Percentiles rank a stretch among this genome's conserved stretches.
Conservation (phyloP, 1,140 invertebrate genomes). For the Drosophila rufa region DNA sequence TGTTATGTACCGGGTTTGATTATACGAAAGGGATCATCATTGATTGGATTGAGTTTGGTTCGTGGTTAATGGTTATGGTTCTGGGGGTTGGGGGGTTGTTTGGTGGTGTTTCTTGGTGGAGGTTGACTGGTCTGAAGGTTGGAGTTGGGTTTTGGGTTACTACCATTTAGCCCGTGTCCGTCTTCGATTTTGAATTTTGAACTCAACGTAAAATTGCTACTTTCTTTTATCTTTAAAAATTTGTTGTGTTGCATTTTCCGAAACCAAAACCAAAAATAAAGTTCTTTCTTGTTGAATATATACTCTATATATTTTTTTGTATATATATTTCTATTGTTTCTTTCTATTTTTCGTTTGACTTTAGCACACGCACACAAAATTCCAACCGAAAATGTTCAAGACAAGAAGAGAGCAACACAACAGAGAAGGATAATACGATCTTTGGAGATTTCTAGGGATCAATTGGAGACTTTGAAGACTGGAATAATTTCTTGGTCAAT, state of each 20-base stretch:
- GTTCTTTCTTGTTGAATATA: conserved; percentile 51
- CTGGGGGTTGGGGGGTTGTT: conserved; percentile 25
- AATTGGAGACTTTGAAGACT: not conserved
- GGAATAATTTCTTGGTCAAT: not conserved
- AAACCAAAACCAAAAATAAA: conserved; percentile 76
- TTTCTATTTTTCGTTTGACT: conserved; percentile 55
- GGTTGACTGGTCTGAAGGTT: conserved; percentile 25
- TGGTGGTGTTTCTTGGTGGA: conserved; percentile 15
- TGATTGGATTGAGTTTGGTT: conserved; percentile 25
- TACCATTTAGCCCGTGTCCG: conserved; percentile 24
- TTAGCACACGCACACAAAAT: conserved; percentile 85
- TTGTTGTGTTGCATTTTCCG: conserved; percentile 49
- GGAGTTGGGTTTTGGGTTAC: conserved; percentile 6
- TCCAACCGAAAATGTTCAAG: conserved; percentile 77
- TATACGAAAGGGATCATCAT: conserved; percentile 16
- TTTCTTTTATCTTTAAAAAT: conserved; percentile 4
- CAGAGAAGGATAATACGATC: conserved; percentile 28
- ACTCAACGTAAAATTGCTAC: conserved; percentile 24
- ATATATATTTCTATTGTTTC: conserved; percentile 27
- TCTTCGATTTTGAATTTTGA: conserved; percentile 34
- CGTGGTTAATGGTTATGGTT: conserved; percentile 17
- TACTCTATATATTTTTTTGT: not conserved
- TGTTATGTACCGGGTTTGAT: conserved; percentile 71
- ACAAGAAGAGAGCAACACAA: conserved; percentile 64
- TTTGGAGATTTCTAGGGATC: not conserved